A percentile compares a stretch with the other conserved stretches of the same genome.
phyloP scores from a whole-genome alignment of 2,888 invertebrate genomes.

The Yponomeuta plumbellus region DNA sequence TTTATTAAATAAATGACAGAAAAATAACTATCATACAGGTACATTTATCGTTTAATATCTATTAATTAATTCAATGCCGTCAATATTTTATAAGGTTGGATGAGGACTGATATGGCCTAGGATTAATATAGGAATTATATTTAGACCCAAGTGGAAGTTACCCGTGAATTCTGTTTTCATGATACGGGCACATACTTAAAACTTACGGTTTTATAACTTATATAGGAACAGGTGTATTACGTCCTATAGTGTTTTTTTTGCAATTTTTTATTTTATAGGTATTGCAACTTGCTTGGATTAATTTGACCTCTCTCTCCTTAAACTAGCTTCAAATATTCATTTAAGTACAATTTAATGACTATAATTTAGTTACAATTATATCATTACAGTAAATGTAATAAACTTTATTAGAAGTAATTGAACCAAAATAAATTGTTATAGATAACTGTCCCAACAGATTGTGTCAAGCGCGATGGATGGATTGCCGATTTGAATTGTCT shows the following conservation, averaged over 20 bases:
- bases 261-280: neutral
- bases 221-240: too few species aligned
- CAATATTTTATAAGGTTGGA: neutral
- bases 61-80: neutral
- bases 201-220: too few species aligned
- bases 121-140: too few species aligned
- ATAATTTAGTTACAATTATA: neutral
- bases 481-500: too few species aligned
- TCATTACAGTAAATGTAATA: too few species aligned
- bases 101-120: neutral
- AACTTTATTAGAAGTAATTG: neutral
- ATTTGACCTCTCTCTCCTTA: slow-evolving; percentile 49
- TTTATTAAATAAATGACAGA: slow-evolving; percentile 26
- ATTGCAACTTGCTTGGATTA: neutral
- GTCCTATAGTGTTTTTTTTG: too few species aligned
- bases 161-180: too few species aligned
- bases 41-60: slow-evolving; percentile 26
- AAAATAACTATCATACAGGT: slow-evolving; percentile 34
- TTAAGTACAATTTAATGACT: slow-evolving; percentile 9
- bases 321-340: slow-evolving; percentile 19
- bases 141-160: too few species aligned
- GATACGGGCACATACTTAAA: too few species aligned
- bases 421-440: neutral
- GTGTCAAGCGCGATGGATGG: too few species aligned
- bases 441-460: too few species aligned